phyloP scores from a whole-genome alignment of 2,113 vertebrate species.

The Pantherophis guttatus region DNA sequence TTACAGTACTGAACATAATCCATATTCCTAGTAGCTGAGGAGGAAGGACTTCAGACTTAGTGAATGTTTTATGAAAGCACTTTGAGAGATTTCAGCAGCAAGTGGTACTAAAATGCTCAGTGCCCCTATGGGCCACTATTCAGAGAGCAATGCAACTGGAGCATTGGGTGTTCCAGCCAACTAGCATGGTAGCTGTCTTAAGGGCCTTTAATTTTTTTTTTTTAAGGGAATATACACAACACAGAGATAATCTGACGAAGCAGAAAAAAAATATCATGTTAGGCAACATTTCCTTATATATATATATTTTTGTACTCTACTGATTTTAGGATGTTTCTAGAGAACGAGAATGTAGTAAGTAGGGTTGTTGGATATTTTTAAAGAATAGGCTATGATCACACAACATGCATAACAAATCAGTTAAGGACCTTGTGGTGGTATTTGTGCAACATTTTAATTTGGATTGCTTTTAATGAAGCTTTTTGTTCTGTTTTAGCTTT shows the following conservation, averaged over 20 bases:
- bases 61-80: constrained; percentile 21
- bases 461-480: neutral
- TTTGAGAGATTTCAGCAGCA: neutral
- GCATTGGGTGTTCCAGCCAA: constrained; percentile 10
- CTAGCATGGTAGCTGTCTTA: constrained; percentile 45
- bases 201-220: constrained; percentile 10
- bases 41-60: neutral
- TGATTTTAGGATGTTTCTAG: constrained; percentile 55
- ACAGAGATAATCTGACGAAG: constrained; percentile 51
- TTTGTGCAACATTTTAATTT: neutral
- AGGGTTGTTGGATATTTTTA: constrained; percentile 25
- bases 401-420: neutral
- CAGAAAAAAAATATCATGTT: constrained; percentile 50
- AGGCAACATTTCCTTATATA: constrained; percentile 34
- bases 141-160: constrained; percentile 9
- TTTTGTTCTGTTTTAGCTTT: neutral
- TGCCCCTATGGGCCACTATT: constrained; percentile 2
- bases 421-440: neutral
- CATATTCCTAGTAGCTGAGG: neutral
- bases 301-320: constrained; percentile 48
- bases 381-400: neutral
- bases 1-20: constrained; percentile 4
- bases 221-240: neutral
- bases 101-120: constrained; percentile 6
- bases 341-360: constrained; percentile 59